Evolutionary conservation across 1,140 invertebrate species (phyloP).

Genomic region (Telenomus remus): DNA sequence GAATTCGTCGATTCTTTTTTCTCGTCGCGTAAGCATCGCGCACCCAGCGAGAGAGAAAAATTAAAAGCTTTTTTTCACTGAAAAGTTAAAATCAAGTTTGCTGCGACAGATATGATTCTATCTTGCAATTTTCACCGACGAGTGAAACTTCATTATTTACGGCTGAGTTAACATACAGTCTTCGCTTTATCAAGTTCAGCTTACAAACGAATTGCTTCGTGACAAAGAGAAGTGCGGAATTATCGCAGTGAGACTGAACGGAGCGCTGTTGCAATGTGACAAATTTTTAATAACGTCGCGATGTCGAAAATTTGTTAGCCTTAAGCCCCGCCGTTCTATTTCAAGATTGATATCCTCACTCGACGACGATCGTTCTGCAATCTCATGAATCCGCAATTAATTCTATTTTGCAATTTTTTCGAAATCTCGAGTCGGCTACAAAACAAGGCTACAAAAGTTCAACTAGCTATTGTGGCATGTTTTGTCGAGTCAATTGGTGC

Average conservation of each 20-base stretch:
- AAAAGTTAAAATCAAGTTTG: conserved; percentile 34
- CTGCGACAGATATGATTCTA: conserved; percentile 27
- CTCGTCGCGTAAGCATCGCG: too few relatives aligned
- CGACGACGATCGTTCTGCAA: too few relatives aligned
- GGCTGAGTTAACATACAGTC: conserved; percentile 52
- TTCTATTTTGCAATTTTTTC: too few relatives aligned
- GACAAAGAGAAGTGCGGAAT: conserved; percentile 56
- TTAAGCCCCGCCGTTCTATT: too few relatives aligned
- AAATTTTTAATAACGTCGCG: conserved; percentile 48
- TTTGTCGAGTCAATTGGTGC: neutral
- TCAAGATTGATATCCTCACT: too few relatives aligned
- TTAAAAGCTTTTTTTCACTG: too few relatives aligned
- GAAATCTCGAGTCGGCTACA: too few relatives aligned
- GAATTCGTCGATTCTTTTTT: too few relatives aligned
- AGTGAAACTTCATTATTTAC: conserved; percentile 64
- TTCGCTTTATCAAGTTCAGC: conserved; percentile 58
- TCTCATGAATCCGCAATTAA: too few relatives aligned
- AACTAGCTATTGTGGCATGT: neutral
- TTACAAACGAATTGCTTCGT: conserved; percentile 50
- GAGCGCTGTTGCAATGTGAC: conserved; percentile 39
- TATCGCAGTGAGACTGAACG: conserved; percentile 27
- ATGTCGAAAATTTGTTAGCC: conserved; percentile 50
- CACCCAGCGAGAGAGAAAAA: too few relatives aligned
- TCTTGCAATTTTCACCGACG: conserved; percentile 44
- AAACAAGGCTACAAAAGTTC: conserved; percentile 1